Percentiles rank a stretch among this genome's conserved stretches.
phyloP scores from a whole-genome alignment of 2,113 vertebrate species.

The Pipra filicauda region DNA sequence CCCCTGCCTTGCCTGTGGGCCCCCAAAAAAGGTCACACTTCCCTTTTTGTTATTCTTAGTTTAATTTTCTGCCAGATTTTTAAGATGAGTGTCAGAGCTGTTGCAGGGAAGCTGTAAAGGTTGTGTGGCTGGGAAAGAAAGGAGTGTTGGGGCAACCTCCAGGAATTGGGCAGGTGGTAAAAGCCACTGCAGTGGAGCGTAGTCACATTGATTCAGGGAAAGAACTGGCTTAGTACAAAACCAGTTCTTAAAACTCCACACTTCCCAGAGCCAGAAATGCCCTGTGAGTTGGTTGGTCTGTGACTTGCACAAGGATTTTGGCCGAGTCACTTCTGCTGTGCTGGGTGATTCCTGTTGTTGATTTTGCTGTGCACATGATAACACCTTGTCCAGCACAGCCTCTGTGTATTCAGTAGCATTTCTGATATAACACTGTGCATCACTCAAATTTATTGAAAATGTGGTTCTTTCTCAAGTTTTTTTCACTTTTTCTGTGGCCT shows the following conservation, averaged over 20 bases:
- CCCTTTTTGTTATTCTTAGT: not conserved
- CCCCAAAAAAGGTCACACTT: not conserved
- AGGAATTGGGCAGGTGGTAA: not conserved
- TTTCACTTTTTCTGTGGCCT: not conserved
- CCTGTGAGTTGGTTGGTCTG: not conserved
- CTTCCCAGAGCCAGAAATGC: not conserved
- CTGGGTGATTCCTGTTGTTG: not conserved
- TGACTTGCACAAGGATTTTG: not conserved
- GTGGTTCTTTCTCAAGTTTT: not conserved
- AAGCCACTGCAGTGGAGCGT: not conserved
- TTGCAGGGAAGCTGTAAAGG: not conserved
- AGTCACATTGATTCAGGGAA: not conserved
- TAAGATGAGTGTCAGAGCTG: accelerated
- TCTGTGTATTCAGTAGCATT: not conserved
- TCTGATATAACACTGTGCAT: accelerated
- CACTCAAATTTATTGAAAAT: not conserved
- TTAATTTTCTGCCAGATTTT: not conserved
- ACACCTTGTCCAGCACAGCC: not conserved
- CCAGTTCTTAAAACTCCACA: not conserved
- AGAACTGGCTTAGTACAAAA: not conserved
- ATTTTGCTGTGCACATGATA: not conserved
- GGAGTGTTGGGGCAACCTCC: not conserved
- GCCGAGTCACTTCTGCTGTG: not conserved
- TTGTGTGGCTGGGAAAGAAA: not conserved
- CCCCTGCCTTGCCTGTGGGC: not conserved